Percentiles rank a stretch among this genome's conserved stretches.
Conservation (phyloP, 1,140 invertebrate species). For the Rhizoglyphus robini region DNA sequence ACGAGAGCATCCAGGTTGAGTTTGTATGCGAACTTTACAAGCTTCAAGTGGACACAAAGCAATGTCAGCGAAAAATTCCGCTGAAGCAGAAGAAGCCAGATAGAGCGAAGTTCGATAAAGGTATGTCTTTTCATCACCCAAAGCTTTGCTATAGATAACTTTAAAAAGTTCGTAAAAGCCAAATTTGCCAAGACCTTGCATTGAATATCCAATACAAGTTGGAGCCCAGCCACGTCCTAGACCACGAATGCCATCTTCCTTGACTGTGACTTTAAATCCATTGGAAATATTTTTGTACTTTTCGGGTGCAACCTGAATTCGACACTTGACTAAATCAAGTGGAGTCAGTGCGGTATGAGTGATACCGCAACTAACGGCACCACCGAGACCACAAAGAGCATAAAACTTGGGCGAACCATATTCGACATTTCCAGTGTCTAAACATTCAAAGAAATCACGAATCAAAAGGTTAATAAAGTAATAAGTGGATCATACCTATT, state of each 20-base stretch:
- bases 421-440: slow-evolving; percentile 19
- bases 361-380: slow-evolving; percentile 86
- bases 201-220: slow-evolving; percentile 91
- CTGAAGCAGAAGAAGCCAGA: slow-evolving; percentile 83
- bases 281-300: slow-evolving; percentile 84
- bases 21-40: slow-evolving; percentile 94
- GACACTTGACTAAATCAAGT: slow-evolving; percentile 94
- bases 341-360: slow-evolving; percentile 74
- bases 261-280: slow-evolving; percentile 62
- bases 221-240: slow-evolving; percentile 95
- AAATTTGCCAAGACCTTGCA: slow-evolving; percentile 65
- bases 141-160: slow-evolving; percentile 61
- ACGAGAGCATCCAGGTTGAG: slow-evolving; percentile 78
- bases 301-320: slow-evolving; percentile 61
- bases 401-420: slow-evolving; percentile 89
- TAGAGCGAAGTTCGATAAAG: slow-evolving; percentile 85
- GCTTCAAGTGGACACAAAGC: slow-evolving; percentile 94
- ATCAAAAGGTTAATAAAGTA: no score
- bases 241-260: slow-evolving; percentile 75
- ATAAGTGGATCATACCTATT: no score
- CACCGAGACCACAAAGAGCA: slow-evolving; percentile 81
- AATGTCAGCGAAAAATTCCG: slow-evolving; percentile 99
- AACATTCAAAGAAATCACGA: no score
- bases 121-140: slow-evolving; percentile 89
- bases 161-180: slow-evolving; percentile 81